A percentile compares a stretch with the other conserved stretches of the same genome.
These are phyloP conservation scores for Oxyteleia sp. DNA, from an alignment of 2,888 invertebrate species.

Conservation along the genomic window DNA sequence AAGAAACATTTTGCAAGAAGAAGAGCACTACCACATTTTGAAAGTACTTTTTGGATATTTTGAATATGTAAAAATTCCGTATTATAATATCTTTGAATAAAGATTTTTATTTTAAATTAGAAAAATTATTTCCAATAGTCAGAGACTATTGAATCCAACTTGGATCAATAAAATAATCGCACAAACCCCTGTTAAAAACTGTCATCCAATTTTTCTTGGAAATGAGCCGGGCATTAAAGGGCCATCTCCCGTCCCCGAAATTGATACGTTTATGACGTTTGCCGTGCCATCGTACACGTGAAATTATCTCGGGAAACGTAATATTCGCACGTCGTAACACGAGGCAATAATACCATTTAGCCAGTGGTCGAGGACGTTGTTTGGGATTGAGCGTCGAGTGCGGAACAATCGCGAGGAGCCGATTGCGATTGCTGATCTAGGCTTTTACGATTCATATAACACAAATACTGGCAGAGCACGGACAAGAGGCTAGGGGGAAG, in stretches of 20 bases:
- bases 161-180: not conserved
- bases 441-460: slow-evolving; percentile 87
- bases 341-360: slow-evolving; percentile 73
- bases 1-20: too few relatives aligned
- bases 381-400: slow-evolving; percentile 66
- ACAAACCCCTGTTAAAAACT: not conserved
- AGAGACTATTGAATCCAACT: too few relatives aligned
- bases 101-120: too few relatives aligned
- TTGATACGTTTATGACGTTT: slow-evolving; percentile 72
- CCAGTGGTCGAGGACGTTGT: slow-evolving; percentile 66
- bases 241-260: slow-evolving; percentile 55
- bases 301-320: slow-evolving; percentile 60
- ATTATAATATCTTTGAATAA: too few relatives aligned
- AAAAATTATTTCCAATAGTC: too few relatives aligned
- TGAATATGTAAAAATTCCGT: too few relatives aligned
- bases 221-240: slow-evolving; percentile 58
- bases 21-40: too few relatives aligned
- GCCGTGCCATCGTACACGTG: slow-evolving; percentile 47
- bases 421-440: slow-evolving; percentile 84
- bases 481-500: slow-evolving; percentile 75
- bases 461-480: slow-evolving; percentile 75
- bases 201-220: slow-evolving; percentile 57
- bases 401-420: slow-evolving; percentile 73
- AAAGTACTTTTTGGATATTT: too few relatives aligned
- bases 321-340: slow-evolving; percentile 70